A percentile compares a stretch with the other conserved stretches of the same genome.
phyloP scores from a whole-genome alignment of 1,140 invertebrate genomes.

The Monochamus saltuarius region DNA sequence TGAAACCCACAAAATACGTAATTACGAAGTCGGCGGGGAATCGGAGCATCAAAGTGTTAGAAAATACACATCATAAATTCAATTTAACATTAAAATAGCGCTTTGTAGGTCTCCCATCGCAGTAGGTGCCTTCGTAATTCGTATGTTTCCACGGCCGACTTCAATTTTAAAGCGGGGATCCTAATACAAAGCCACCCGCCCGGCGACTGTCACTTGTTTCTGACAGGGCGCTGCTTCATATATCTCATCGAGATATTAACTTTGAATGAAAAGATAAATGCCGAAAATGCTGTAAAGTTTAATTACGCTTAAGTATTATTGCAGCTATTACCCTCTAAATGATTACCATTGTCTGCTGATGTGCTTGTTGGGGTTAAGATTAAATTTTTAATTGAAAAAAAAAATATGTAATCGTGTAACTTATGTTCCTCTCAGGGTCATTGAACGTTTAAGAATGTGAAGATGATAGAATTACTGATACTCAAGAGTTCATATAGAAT shows the following conservation, averaged over 20 bases:
- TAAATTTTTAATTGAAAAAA: too few relatives aligned
- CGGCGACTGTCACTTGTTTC: constrained; percentile 29
- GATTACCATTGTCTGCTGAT: constrained; percentile 12
- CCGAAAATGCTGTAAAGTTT: constrained; percentile 7
- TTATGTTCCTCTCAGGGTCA: too few relatives aligned
- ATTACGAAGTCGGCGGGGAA: constrained; percentile 40
- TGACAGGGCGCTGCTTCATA: constrained; percentile 31
- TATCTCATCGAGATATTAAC: constrained; percentile 22
- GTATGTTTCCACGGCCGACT: constrained; percentile 26
- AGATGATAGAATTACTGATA: too few relatives aligned
- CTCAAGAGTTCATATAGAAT: too few relatives aligned
- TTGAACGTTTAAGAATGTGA: too few relatives aligned
- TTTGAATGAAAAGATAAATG: constrained; percentile 8
- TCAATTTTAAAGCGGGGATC: constrained; percentile 29
- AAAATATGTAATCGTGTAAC: too few relatives aligned
- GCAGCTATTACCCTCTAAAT: constrained; percentile 2
- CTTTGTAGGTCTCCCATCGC: constrained; percentile 26
- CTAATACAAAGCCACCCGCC: constrained; percentile 28
- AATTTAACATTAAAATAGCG: constrained; percentile 42
- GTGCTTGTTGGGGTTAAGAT: too few relatives aligned
- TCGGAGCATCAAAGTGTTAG: constrained; percentile 41
- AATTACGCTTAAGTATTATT: constrained; percentile 15
- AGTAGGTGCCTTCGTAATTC: constrained; percentile 29
- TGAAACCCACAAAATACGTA: constrained; percentile 31
- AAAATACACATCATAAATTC: constrained; percentile 41